Conservation (phyloP, 35 echinoderm and acorn worm genomes). For the Ophiothrix spiculata region DNA sequence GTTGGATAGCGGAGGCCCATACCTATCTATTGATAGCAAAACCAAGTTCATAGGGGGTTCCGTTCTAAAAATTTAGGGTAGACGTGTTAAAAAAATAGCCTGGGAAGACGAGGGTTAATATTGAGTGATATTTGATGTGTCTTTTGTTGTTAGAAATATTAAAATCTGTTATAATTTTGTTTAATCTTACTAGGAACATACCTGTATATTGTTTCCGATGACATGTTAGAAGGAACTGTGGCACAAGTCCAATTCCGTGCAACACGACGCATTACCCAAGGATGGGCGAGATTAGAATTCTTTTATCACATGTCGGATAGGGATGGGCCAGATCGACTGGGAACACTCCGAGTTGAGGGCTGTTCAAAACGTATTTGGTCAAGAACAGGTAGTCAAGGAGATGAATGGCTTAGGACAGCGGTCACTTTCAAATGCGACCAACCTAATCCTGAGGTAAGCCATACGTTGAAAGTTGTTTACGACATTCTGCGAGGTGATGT, state of each 20-base stretch:
- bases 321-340: not conserved
- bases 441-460: not conserved
- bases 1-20: no score
- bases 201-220: not conserved
- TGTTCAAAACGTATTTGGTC: not conserved
- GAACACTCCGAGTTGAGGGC: not conserved
- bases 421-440: not conserved
- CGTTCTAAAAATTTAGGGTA: no score
- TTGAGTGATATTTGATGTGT: no score
- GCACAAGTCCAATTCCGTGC: not conserved
- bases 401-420: not conserved
- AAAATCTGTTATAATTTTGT: no score
- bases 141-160: no score
- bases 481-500: no score
- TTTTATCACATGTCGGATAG: not conserved
- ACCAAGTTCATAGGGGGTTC: no score
- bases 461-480: no score
- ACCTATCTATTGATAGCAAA: no score
- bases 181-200: not conserved
- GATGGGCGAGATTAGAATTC: not conserved
- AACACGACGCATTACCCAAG: not conserved
- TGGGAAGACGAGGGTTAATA: no score
- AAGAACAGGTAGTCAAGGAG: not conserved
- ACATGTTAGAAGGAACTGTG: not conserved
- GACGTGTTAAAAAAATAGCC: no score